phyloP scores from a whole-genome alignment of 2,113 vertebrate species.

The Microcebus lehilahytsara region DNA sequence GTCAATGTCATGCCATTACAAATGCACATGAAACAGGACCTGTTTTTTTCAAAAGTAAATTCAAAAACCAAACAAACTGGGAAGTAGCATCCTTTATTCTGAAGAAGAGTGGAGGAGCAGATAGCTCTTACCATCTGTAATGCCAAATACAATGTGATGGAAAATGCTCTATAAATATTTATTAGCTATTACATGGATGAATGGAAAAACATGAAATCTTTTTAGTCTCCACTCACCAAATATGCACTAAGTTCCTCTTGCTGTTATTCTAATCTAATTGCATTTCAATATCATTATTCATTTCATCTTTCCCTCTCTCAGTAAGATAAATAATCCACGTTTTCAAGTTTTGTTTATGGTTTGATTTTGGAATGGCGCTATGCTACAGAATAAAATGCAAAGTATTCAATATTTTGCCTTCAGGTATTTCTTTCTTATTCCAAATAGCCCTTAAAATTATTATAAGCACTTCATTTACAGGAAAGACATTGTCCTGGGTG shows the following conservation, averaged over 20 bases:
- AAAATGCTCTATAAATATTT: not conserved
- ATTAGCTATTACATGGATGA: not conserved
- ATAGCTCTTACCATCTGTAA: not conserved
- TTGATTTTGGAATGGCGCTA: not conserved
- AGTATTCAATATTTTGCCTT: not conserved
- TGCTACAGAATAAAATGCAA: not conserved
- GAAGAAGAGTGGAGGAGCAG: not conserved
- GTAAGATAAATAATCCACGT: not conserved
- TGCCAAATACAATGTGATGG: not conserved
- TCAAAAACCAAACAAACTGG: not conserved
- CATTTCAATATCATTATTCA: not conserved
- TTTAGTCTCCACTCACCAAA: not conserved
- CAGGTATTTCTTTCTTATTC: not conserved
- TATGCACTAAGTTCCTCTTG: not conserved
- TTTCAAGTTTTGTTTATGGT: not conserved
- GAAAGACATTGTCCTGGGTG: not conserved
- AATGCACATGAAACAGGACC: not conserved
- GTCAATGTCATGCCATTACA: not conserved
- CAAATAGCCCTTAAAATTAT: not conserved
- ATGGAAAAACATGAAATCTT: not conserved
- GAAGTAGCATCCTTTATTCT: not conserved
- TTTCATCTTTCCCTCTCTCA: not conserved
- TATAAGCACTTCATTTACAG: not conserved
- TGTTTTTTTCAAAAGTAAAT: not conserved
- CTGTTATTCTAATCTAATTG: constrained; percentile 5